Base-by-base conservation (phyloP, 2,797 vertebrate genomes). In the Atherinosoma microstoma region DNA sequence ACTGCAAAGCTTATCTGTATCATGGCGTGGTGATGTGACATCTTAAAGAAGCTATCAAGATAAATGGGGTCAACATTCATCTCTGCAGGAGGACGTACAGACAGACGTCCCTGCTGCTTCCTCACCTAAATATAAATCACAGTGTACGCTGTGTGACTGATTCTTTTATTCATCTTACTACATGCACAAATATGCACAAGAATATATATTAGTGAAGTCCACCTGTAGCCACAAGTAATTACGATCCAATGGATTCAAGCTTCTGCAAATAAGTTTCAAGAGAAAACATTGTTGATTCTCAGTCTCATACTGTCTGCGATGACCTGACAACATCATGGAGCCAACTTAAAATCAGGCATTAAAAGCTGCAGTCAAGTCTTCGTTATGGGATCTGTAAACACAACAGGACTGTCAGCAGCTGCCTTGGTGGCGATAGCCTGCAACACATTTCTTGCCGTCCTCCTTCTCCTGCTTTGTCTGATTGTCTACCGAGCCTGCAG, bases 401-500 rank as follows among this genome's bases (percentile, higher is more conserved):
- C 30, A 3, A 64, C 65, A 16, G 91, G 86, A 51, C 88, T 95
- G 60, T 95, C 94, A 66, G 92, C 91, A 2, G 95, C 94, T 3
- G 95, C 95, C 1, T 47, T 95, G 70, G 95, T 95, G 83, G 95
- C 95, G 79, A 94, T 95, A 1, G 92, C 85, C 56, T 95, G 94
- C 76, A 95, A 95, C 61, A 67, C 93, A 0, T 80, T 94, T 27
- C 92, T 95, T 10, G 93, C 92, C 38, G 13, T 94, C 70, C 92
- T 95, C 64, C 93, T 95, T n/a, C 83, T 95, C 18, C 87, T 95
- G 58, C 93, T 95, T 36, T 94, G 94, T 72, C 78, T 95, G 6
- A 84, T 95, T 71, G 81, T 95, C 51, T 95, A 91, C 82, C 91
- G 91, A 71, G 95, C 94, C 75, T 95, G 94, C 89, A 90, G 92